Percentiles rank a stretch among this genome's conserved stretches.
Conservation (phyloP, 2,113 vertebrate species). For the Pipra filicauda region DNA sequence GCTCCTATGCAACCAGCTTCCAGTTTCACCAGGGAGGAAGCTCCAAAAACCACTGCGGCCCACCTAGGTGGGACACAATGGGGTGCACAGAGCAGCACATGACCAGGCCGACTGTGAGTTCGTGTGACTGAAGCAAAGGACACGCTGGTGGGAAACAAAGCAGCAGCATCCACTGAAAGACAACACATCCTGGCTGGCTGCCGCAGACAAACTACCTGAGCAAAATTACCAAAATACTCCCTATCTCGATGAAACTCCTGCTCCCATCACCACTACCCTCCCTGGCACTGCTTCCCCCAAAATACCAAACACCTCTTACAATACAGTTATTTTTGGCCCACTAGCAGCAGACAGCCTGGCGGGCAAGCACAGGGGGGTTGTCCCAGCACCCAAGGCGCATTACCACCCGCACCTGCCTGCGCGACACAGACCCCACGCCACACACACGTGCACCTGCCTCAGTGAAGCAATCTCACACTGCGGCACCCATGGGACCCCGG, state of each 20-base stretch:
- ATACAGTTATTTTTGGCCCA: neutral
- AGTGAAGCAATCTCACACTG: accelerated
- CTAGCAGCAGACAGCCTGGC: conserved; percentile 1
- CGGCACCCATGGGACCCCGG: accelerated
- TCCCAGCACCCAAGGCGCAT: neutral
- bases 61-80: neutral
- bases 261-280: neutral
- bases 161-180: neutral
- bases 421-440: neutral
- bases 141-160: neutral
- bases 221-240: neutral
- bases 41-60: neutral
- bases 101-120: neutral
- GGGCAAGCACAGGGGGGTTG: neutral
- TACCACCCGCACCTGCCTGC: neutral
- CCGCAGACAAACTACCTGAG: neutral
- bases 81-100: neutral
- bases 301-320: neutral
- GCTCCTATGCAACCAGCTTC: neutral
- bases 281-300: neutral
- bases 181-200: accelerated
- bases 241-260: accelerated
- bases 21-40: neutral
- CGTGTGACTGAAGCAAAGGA: conserved; percentile 3
- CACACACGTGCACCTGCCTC: neutral